phyloP scores from a whole-genome alignment of 2,888 invertebrate genomes.

The Cecidostiba fungosa region DNA sequence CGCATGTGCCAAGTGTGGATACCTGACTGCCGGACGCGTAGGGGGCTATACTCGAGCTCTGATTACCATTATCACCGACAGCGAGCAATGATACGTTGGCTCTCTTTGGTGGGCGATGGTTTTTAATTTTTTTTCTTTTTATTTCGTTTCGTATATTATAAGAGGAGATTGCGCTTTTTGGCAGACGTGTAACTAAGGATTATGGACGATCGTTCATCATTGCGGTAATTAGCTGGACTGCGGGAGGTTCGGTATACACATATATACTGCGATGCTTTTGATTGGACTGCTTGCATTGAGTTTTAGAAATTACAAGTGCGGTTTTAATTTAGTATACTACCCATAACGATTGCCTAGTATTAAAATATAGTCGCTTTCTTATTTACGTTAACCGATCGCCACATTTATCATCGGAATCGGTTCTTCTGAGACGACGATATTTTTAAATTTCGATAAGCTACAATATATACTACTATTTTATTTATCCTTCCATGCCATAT shows the following conservation, averaged over 20 bases:
- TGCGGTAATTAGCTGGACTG: slow-evolving; percentile 1
- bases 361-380: background rate
- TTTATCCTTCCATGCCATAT: too few relatives aligned
- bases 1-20: slow-evolving; percentile 16
- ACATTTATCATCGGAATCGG: too few relatives aligned
- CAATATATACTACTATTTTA: too few relatives aligned
- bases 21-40: slow-evolving; percentile 2
- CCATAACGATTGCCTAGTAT: background rate
- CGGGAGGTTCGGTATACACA: background rate
- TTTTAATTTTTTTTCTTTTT: background rate
- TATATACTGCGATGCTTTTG: background rate
- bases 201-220: slow-evolving; percentile 50
- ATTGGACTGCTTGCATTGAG: background rate
- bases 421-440: too few relatives aligned
- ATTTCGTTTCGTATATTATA: background rate
- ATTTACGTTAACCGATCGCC: background rate
- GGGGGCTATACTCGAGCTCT: background rate
- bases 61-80: slow-evolving; percentile 62
- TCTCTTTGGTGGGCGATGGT: background rate
- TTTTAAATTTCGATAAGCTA: too few relatives aligned
- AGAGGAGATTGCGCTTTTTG: slow-evolving; percentile 39
- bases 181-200: slow-evolving; percentile 43
- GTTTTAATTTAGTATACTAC: background rate
- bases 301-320: background rate
- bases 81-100: slow-evolving; percentile 53